Evolutionary conservation across 1,140 invertebrate genomes (phyloP).

Genomic region (Drosophila seguyi): DNA sequence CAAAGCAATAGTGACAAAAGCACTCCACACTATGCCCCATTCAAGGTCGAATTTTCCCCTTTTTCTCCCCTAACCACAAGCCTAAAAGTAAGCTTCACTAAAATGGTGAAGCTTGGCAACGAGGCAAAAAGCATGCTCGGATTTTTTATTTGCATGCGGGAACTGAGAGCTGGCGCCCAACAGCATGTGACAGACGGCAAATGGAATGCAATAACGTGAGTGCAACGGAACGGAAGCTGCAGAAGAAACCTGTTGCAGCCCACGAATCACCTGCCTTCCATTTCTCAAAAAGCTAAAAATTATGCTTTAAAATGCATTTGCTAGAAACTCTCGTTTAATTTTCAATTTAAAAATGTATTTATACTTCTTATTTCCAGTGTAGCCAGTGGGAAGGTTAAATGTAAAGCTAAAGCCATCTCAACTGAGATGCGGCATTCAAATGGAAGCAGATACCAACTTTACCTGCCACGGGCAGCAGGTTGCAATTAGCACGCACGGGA

Average conservation of each 20-base stretch:
- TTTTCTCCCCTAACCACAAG: background rate
- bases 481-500: conserved; percentile 68
- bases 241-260: background rate
- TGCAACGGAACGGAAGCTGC: conserved; percentile 12
- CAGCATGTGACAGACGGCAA: conserved; percentile 19
- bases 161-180: conserved; percentile 11
- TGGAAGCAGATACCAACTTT: conserved; percentile 23
- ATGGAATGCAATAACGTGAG: conserved; percentile 15
- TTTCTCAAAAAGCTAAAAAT: no score
- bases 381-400: conserved; percentile 15
- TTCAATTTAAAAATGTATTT: no score
- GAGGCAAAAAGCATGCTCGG: conserved; percentile 44
- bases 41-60: background rate
- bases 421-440: conserved; percentile 10
- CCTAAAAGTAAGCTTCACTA: conserved; percentile 49
- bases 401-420: background rate
- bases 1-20: background rate
- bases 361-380: background rate
- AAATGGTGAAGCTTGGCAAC: background rate
- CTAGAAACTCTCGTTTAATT: background rate
- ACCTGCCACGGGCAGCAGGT: conserved; percentile 25
- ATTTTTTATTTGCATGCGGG: conserved; percentile 9
- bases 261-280: conserved; percentile 2
- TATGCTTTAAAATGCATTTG: no score
- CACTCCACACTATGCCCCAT: background rate